These are phyloP conservation scores for Distichodus sexfasciatus DNA, from an alignment of 2,797 vertebrate genomes.

Conservation along the genomic window DNA sequence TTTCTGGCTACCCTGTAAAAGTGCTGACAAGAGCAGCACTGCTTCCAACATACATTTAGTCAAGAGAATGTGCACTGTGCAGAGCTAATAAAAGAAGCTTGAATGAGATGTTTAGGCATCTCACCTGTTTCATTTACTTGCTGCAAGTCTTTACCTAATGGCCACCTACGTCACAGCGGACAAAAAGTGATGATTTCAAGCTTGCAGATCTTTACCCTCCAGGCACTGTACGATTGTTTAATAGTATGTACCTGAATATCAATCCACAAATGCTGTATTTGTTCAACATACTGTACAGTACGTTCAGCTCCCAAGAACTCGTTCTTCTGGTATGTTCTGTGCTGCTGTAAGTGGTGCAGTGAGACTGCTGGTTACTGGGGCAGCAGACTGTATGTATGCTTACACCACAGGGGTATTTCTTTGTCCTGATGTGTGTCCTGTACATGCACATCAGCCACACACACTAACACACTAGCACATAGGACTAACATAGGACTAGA, in stretches of 20 bases:
- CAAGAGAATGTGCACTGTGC: no score
- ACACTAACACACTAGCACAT: not conserved
- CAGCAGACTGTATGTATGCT: slow-evolving; percentile 21
- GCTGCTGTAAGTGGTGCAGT: not conserved
- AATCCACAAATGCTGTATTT: not conserved
- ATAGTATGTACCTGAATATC: not conserved
- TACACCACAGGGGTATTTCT: slow-evolving; percentile 5
- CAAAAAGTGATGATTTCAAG: not conserved
- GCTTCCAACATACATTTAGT: no score
- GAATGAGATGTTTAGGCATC: not conserved
- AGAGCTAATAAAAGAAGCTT: no score
- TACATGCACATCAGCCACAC: not conserved
- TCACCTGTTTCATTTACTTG: not conserved
- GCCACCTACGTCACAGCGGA: not conserved
- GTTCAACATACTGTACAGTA: not conserved
- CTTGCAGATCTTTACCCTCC: not conserved
- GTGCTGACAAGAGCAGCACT: no score
- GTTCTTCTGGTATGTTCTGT: not conserved
- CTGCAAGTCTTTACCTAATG: not conserved
- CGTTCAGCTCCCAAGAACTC: not conserved
- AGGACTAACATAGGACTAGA: not conserved
- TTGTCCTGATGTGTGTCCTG: not conserved
- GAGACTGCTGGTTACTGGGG: slow-evolving; percentile 7
- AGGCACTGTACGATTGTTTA: not conserved
- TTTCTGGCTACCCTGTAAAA: no score